Evolutionary conservation across 1,140 invertebrate species (phyloP), one percentile per base, ranked within the genome.

Genomic region (Heliconius hewitsoni): DNA sequence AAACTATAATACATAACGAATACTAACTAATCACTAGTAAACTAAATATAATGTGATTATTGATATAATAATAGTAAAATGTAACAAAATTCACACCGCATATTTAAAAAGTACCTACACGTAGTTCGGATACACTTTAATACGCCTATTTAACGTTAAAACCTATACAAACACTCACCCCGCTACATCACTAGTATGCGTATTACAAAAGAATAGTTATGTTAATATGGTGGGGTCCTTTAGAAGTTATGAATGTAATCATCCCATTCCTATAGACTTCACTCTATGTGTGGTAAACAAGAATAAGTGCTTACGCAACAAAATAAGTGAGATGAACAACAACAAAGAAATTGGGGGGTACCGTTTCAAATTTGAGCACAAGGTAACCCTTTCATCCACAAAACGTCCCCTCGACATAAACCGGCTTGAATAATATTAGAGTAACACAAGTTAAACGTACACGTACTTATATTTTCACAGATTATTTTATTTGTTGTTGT

Each of bases 231-330:
- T 46, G 39, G 78, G 80, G 78, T 80, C 55, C 74, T 79, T 81
- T 72, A 60, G 39, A 37, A 39, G 50, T 60, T 76, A 70, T 81
- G 77, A 79, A 83, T 79, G 57, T 76, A 75, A 83, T 83, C 79
- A 81, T 81, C 72, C 70, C 74, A 76, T 83, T 78, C 70, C 81
- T 86, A 86, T 81, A 78, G 57, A 55, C 70, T 76, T 70, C 60
- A 82, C 89, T 82, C 82, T 84, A 86, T 86, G 83, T 90, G 89
- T 81, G 91, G 90, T 92, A 87, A 90, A 89, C 86, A 88, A 78
- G 87, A 87, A 92, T 90, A 86, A 89, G 81, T 81, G 79, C 72
- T 84, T 79, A 77, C 77, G 72, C 80, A 83, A 86, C 84, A 83
- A 90, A 88, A 87, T 87, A 86, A 85, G 89, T 88, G 88, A 87